A percentile compares a stretch with the other conserved stretches of the same genome.
Conservation (phyloP, 2,113 vertebrate species). For the Entelurus aequoreus region DNA sequence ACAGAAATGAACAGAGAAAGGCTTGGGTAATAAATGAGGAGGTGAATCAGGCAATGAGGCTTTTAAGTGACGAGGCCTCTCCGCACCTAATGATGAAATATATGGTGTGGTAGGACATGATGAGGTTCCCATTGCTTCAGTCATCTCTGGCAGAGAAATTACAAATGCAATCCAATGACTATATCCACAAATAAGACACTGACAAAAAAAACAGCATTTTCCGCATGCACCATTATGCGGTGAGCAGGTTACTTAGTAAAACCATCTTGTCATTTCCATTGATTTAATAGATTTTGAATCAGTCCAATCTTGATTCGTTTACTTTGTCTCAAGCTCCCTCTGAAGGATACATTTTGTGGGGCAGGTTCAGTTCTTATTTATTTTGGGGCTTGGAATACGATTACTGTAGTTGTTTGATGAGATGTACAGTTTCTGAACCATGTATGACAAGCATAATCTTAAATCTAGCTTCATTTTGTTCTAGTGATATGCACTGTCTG, state of each 20-base stretch:
- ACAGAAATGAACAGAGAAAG: slow-evolving; percentile 36
- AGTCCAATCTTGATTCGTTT: slow-evolving; percentile 51
- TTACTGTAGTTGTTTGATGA: too few species aligned
- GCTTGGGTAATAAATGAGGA: slow-evolving; percentile 28
- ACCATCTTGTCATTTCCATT: too few species aligned
- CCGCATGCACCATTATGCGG: slow-evolving; percentile 49
- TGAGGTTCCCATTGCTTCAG: slow-evolving; percentile 48
- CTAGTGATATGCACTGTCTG: too few species aligned
- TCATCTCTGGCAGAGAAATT: slow-evolving; percentile 50
- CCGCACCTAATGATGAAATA: slow-evolving; percentile 59
- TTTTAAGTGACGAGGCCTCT: slow-evolving; percentile 32
- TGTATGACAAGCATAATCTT: too few species aligned
- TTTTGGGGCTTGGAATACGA: too few species aligned
- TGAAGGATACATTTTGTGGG: slow-evolving; percentile 15
- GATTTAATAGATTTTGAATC: slow-evolving; percentile 26
- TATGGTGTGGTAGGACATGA: slow-evolving; percentile 60
- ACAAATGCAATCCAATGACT: slow-evolving; percentile 58
- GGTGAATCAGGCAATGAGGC: slow-evolving; percentile 16
- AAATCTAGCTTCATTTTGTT: too few species aligned
- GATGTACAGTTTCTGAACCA: too few species aligned
- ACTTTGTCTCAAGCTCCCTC: slow-evolving; percentile 20
- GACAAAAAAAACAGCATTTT: slow-evolving; percentile 54
- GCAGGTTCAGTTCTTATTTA: neutral
- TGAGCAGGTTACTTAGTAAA: slow-evolving; percentile 25
- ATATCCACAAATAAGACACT: slow-evolving; percentile 46